Evolutionary conservation across 2,888 invertebrate species (phyloP), one percentile per base, ranked within the genome.

Genomic region (Eristalis tenax): DNA sequence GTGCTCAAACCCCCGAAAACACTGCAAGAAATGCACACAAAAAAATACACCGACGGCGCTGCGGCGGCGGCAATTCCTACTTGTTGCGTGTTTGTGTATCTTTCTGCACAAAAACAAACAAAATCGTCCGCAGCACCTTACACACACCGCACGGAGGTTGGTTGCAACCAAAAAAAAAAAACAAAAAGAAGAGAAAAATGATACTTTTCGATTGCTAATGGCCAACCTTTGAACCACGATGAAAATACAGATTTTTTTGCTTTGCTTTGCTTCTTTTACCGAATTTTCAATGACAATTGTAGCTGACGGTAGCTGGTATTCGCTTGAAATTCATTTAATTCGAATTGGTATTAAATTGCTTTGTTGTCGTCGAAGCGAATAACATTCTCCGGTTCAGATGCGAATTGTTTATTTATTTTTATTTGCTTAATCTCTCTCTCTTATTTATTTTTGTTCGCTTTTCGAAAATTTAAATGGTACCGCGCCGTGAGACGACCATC

Each of bases 401-500:
- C 65, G 28, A 76, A 75, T 61, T 71, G 56, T 71, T 80, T 76
- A 57, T 13, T 71, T 40, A 22, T 23, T 64, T 40, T 65, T 59
- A 61, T 35, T 79, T 61, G 43, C 61, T 66, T 8, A 11, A 40
- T 10, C 23, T 10, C 11, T 59, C 10, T 59, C 18, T 57, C 2
- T 59, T 59, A 32, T 32, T 32, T 32, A 6, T 32, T 43, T 43
- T 15, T 43, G 38, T 40, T 59, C 23, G 10, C 40, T 38, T 71
- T 80, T 83, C 76, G 79, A 87, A 80, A 79, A 65, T 65, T 43
- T 66, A 26, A 43, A 15, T 22, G 64, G 87, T 87, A 87, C 83
- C 87, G 63, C 87, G 87, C 87, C 87, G 87, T 73, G 63, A 87
- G 66, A 35, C 87, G 83, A 87, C 87, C 83, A 68, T 76, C 73